Conservation (phyloP, 2,113 vertebrate species). For the Hyaena hyaena region DNA sequence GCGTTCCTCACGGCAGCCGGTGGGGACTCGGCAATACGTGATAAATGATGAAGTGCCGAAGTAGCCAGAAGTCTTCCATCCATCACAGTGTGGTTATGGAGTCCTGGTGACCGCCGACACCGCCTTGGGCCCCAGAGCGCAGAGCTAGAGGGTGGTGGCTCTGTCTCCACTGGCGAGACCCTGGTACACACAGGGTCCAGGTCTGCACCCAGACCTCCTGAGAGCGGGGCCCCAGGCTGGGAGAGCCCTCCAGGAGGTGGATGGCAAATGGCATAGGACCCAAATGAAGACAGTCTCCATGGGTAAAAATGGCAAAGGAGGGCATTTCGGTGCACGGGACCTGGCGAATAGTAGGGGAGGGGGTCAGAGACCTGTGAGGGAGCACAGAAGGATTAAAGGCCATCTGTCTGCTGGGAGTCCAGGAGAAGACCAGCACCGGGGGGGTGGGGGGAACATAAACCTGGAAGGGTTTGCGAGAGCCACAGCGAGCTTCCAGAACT, state of each 20-base stretch:
- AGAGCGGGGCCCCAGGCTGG: too few relatives aligned
- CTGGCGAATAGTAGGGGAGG: not conserved
- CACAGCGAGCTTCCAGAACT: not conserved
- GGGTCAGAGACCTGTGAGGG: not conserved
- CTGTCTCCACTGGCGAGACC: accelerated
- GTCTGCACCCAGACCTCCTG: not conserved
- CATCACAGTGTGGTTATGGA: not conserved
- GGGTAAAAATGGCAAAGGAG: not conserved
- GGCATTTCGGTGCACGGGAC: not conserved
- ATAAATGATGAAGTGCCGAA: not conserved
- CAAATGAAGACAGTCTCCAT: not conserved
- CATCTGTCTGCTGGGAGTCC: too few relatives aligned
- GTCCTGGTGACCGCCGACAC: not conserved
- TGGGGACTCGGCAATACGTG: not conserved
- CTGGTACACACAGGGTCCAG: accelerated
- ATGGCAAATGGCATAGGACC: not conserved
- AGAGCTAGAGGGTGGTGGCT: accelerated
- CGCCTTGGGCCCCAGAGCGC: not conserved
- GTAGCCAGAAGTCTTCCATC: not conserved
- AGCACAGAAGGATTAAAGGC: not conserved
- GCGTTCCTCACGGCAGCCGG: not conserved
- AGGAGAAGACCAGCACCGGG: not conserved
- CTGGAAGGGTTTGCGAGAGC: not conserved
- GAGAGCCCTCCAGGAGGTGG: not conserved
- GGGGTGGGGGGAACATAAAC: too few relatives aligned